These are phyloP conservation scores for Clamator glandarius DNA, from an alignment of 2,797 vertebrate genomes.

Conservation along the genomic window DNA sequence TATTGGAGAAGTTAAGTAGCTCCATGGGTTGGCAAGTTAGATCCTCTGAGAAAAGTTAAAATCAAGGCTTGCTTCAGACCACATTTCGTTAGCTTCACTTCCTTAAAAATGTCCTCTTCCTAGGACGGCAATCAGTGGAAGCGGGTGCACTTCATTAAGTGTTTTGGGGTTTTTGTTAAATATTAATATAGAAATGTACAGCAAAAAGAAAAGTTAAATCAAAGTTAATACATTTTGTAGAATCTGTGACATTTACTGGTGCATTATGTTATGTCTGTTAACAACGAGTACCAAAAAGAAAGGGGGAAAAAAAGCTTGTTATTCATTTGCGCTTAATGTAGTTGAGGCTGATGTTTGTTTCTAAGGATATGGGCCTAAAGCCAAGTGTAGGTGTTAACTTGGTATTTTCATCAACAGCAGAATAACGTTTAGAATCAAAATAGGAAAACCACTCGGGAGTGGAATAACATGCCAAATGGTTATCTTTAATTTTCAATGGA, in stretches of 20 bases:
- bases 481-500: neutral
- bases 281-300: neutral
- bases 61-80: neutral
- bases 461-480: neutral
- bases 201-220: too few species aligned
- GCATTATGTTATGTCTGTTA: neutral
- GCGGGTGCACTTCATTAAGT: neutral
- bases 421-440: neutral
- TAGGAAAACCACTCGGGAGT: neutral
- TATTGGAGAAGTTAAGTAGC: fast-evolving
- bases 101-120: neutral
- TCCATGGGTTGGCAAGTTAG: neutral
- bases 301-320: neutral
- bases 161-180: neutral
- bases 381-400: neutral
- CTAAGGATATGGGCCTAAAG: neutral
- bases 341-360: neutral
- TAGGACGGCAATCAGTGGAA: neutral
- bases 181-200: neutral
- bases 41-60: too few species aligned
- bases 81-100: fast-evolving
- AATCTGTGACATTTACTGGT: neutral
- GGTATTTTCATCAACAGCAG: neutral
- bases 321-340: neutral
- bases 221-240: neutral